Conservation (phyloP, 2,113 vertebrate species). For the Microcebus murinus region DNA sequence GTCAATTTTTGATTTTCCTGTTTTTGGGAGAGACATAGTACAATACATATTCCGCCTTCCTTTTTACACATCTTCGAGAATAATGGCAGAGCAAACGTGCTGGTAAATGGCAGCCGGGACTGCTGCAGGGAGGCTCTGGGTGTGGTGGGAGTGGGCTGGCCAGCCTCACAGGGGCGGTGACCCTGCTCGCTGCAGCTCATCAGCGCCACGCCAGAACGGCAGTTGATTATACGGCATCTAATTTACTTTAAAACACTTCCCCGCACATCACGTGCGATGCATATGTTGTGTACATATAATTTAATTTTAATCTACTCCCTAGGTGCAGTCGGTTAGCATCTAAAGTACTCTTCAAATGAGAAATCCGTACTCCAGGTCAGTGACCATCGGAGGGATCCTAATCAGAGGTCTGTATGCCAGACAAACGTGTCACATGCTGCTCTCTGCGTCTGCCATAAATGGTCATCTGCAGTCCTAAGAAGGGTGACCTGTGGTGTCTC, state of each 20-base stretch:
- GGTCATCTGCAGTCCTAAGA: neutral
- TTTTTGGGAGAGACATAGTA: neutral
- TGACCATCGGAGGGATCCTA: conserved; percentile 28
- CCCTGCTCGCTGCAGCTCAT: neutral
- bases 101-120: neutral
- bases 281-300: neutral
- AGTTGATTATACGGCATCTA: neutral
- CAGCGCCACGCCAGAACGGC: neutral
- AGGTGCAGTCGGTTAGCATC: conserved; percentile 35
- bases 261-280: neutral
- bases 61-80: neutral
- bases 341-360: conserved; percentile 43
- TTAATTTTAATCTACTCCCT: conserved; percentile 31
- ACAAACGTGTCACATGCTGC: neutral
- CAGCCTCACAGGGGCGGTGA: neutral
- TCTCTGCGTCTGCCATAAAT: neutral
- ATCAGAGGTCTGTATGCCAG: neutral
- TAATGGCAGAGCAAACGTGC: neutral
- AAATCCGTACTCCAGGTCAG: conserved; percentile 16
- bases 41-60: neutral
- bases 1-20: neutral
- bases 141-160: fast-evolving
- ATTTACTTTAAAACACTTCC: conserved; percentile 15
- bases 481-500: neutral
- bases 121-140: neutral